Percentiles rank a stretch among this genome's conserved stretches.
Conservation (phyloP, 2,797 vertebrate species). For the Prunella strophiata region DNA sequence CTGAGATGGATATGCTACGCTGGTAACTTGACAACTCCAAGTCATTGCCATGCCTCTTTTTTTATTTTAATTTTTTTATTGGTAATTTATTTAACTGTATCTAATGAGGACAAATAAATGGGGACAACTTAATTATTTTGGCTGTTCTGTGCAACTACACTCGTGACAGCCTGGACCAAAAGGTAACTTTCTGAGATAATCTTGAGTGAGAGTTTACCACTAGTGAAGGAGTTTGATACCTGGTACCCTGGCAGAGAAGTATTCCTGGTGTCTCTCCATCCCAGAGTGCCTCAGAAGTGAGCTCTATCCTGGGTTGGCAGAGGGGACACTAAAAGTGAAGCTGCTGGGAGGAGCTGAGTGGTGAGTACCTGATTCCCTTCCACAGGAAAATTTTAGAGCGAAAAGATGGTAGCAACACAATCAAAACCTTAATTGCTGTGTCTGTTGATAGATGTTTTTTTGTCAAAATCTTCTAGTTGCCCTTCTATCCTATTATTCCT, state of each 20-base stretch:
- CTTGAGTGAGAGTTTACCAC: not conserved
- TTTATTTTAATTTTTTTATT: too few species aligned
- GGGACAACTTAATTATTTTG: not conserved
- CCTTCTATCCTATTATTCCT: not conserved
- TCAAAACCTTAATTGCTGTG: not conserved
- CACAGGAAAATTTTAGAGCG: not conserved
- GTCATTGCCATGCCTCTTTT: accelerated
- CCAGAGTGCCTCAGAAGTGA: not conserved
- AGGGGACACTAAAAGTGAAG: not conserved
- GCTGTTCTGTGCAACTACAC: not conserved
- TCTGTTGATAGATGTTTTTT: not conserved
- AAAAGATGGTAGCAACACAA: not conserved
- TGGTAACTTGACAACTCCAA: not conserved
- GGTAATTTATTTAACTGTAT: not conserved
- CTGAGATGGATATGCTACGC: not conserved
- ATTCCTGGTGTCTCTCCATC: not conserved
- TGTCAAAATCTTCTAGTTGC: not conserved
- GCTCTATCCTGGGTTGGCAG: not conserved
- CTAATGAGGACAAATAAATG: not conserved
- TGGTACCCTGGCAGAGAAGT: not conserved
- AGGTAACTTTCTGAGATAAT: not conserved
- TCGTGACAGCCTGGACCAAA: accelerated
- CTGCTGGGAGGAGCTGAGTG: not conserved
- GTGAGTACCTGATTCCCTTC: not conserved
- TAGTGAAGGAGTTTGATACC: accelerated